These are phyloP conservation scores for Marmota flaviventris DNA, from an alignment of 2,113 vertebrate genomes.

Conservation along the genomic window DNA sequence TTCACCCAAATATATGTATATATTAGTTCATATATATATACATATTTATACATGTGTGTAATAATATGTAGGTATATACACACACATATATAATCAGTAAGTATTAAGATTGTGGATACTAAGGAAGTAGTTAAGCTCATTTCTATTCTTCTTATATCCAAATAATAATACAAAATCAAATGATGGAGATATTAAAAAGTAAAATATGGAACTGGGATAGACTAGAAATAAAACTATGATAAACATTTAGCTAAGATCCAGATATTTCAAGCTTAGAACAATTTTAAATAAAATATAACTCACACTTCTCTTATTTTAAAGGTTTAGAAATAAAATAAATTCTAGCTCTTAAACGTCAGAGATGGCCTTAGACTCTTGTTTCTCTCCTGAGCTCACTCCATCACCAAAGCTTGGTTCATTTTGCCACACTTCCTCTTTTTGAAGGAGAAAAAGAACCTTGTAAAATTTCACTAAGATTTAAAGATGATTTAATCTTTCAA, in stretches of 20 bases:
- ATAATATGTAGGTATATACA: neutral
- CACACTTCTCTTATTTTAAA: neutral
- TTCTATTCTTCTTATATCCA: neutral
- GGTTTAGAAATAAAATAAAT: neutral
- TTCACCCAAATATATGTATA: neutral
- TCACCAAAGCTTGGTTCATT: neutral
- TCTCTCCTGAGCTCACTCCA: neutral
- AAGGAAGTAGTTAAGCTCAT: neutral
- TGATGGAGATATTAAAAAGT: neutral
- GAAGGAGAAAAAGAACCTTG: neutral
- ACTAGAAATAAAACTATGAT: neutral
- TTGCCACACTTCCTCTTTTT: neutral
- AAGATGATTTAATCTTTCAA: conserved; percentile 22
- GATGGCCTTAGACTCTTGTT: neutral
- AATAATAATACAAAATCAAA: neutral
- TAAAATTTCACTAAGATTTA: conserved; percentile 46
- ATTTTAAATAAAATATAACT: conserved; percentile 25
- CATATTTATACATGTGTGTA: neutral
- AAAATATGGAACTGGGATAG: neutral
- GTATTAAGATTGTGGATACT: neutral
- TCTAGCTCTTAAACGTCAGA: neutral
- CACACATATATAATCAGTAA: neutral
- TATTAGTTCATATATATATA: neutral
- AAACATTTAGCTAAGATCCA: neutral
- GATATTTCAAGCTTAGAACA: conserved; percentile 19